These are phyloP conservation scores for Haliclona indistincta DNA, from an alignment of 37 sponge, comb jelly and placozoan genomes.

Conservation along the genomic window DNA sequence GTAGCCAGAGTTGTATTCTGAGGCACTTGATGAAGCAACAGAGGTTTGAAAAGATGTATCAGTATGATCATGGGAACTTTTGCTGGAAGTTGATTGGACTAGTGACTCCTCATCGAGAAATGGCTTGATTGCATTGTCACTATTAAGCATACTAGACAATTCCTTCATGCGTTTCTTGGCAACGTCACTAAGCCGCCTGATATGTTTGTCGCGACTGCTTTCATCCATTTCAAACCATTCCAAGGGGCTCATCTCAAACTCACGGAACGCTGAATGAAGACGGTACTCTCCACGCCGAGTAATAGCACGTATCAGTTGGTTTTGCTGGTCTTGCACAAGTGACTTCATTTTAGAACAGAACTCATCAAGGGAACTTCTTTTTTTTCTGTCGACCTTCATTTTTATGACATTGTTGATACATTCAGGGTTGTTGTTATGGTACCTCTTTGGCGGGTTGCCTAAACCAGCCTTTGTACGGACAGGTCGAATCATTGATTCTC, in stretches of 20 bases:
- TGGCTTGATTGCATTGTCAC: too few relatives aligned
- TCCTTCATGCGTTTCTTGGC: not conserved
- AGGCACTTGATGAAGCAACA: too few relatives aligned
- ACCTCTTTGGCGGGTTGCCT: constrained; percentile 17
- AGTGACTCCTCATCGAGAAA: too few relatives aligned
- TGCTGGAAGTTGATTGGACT: too few relatives aligned
- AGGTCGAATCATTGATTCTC: not conserved
- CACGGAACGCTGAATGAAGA: not conserved
- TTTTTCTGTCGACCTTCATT: constrained; percentile 1
- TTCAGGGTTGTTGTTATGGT: constrained; percentile 32
- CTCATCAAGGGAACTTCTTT: too few relatives aligned
- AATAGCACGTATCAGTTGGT: not conserved
- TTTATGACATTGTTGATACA: constrained; percentile 30
- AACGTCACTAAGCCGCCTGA: not conserved
- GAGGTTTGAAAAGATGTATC: too few relatives aligned
- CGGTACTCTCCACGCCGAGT: constrained; percentile 4
- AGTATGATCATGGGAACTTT: too few relatives aligned
- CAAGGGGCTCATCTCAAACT: not conserved
- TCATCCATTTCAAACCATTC: constrained; percentile 4
- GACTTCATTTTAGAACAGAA: too few relatives aligned
- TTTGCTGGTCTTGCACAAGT: not conserved
- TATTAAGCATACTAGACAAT: too few relatives aligned
- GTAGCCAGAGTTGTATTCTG: too few relatives aligned
- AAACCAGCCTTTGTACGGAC: constrained; percentile 26
- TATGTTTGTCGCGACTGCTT: not conserved